Percentiles rank a stretch among this genome's conserved stretches.
These are phyloP conservation scores for Anguilla obscura DNA, from an alignment of 2,797 vertebrate species.

Conservation along the genomic window DNA sequence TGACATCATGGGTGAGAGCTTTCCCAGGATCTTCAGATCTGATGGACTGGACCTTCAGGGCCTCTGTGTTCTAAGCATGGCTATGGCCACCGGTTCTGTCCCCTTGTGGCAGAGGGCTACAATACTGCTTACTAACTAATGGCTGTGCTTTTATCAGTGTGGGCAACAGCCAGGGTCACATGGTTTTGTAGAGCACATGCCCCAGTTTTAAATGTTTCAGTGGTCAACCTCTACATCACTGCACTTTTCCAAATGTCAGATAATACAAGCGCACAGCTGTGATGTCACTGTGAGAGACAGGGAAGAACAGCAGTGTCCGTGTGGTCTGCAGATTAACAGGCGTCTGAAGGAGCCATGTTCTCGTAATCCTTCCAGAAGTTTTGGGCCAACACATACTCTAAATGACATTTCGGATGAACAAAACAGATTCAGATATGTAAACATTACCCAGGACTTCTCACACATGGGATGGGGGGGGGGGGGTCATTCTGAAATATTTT, in stretches of 20 bases:
- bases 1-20: neutral
- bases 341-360: neutral
- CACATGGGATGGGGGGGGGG: neutral
- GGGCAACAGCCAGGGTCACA: neutral
- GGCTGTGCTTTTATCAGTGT: neutral
- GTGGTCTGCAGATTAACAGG: neutral
- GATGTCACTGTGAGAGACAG: neutral
- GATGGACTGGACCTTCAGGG: neutral
- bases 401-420: neutral
- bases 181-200: neutral
- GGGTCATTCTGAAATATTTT: neutral
- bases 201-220: neutral
- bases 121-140: neutral
- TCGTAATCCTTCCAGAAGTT: neutral
- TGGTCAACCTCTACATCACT: neutral
- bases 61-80: neutral
- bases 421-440: neutral
- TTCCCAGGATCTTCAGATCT: neutral
- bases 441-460: neutral
- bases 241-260: neutral
- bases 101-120: neutral
- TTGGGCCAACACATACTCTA: neutral
- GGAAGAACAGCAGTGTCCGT: neutral
- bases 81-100: neutral
- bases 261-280: neutral